A percentile compares a stretch with the other conserved stretches of the same genome.
These are phyloP conservation scores for Eilema sororculum DNA, from an alignment of 2,888 invertebrate genomes.

Conservation along the genomic window DNA sequence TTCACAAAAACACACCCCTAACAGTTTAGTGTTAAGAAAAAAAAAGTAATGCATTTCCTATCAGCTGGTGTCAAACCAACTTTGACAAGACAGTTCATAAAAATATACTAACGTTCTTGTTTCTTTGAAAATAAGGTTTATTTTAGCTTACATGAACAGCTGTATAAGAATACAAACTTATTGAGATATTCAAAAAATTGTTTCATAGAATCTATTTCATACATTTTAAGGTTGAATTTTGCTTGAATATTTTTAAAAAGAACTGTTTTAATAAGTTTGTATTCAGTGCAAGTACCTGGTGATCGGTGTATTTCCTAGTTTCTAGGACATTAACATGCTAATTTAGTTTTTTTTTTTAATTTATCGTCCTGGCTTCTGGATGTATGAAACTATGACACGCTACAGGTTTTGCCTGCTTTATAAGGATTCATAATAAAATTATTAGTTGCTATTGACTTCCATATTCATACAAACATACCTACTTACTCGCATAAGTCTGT, in stretches of 20 bases:
- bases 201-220: slow-evolving; percentile 16
- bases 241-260: slow-evolving; percentile 20
- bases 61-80: slow-evolving; percentile 51
- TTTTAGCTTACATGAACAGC: slow-evolving; percentile 19
- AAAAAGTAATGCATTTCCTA: slow-evolving; percentile 51
- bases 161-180: slow-evolving; percentile 17
- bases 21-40: slow-evolving; percentile 40
- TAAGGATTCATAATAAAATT: not conserved
- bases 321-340: slow-evolving; percentile 18
- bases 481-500: no score
- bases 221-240: slow-evolving; percentile 29
- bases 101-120: slow-evolving; percentile 16
- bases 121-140: fast-evolving
- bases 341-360: not conserved
- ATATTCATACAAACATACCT: not conserved
- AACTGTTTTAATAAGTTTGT: slow-evolving; percentile 23
- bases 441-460: no score
- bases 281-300: slow-evolving; percentile 37
- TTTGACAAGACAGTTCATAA: slow-evolving; percentile 1
- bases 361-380: not conserved
- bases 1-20: slow-evolving; percentile 55
- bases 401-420: not conserved
- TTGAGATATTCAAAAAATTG: slow-evolving; percentile 8
- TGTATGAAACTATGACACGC: not conserved
- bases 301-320: slow-evolving; percentile 42